Evolutionary conservation across 2,888 invertebrate species (phyloP).

Genomic region (Tachina fera): DNA sequence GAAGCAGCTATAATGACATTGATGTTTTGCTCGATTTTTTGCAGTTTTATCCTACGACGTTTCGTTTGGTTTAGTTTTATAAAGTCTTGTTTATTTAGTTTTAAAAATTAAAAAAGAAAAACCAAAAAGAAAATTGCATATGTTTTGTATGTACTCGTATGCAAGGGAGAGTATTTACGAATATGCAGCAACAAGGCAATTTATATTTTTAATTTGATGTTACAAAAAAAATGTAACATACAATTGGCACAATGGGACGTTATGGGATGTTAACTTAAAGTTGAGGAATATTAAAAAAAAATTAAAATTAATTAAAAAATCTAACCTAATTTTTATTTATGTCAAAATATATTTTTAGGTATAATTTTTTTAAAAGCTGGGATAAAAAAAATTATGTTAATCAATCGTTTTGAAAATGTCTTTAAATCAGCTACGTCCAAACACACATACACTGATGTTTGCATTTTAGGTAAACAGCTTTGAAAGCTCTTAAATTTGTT

Average conservation of each 20-base stretch:
- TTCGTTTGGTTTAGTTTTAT: constrained; percentile 45
- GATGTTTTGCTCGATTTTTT: constrained; percentile 64
- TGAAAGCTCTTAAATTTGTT: too few relatives aligned
- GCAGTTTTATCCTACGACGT: constrained; percentile 33
- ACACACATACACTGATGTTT: too few relatives aligned
- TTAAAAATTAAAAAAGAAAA: constrained; percentile 17
- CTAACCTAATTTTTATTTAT: too few relatives aligned
- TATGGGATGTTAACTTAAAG: neutral
- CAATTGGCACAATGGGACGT: constrained; percentile 55
- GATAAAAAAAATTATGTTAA: too few relatives aligned
- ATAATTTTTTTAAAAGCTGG: too few relatives aligned
- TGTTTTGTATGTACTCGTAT: constrained; percentile 52
- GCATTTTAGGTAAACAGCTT: too few relatives aligned
- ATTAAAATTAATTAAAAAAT: too few relatives aligned
- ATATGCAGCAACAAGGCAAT: constrained; percentile 35
- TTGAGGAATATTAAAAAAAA: too few relatives aligned
- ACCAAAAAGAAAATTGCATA: constrained; percentile 27
- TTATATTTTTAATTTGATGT: constrained; percentile 63
- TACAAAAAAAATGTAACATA: constrained; percentile 36
- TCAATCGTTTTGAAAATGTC: too few relatives aligned
- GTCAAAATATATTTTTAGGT: too few relatives aligned
- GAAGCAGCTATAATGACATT: constrained; percentile 71
- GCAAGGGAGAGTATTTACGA: constrained; percentile 41
- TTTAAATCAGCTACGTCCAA: too few relatives aligned
- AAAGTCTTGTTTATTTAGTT: constrained; percentile 57